A percentile compares a stretch with the other conserved stretches of the same genome.
Evolutionary conservation across 2,797 vertebrate species (phyloP).

Genomic region (Caiman crocodilus): DNA sequence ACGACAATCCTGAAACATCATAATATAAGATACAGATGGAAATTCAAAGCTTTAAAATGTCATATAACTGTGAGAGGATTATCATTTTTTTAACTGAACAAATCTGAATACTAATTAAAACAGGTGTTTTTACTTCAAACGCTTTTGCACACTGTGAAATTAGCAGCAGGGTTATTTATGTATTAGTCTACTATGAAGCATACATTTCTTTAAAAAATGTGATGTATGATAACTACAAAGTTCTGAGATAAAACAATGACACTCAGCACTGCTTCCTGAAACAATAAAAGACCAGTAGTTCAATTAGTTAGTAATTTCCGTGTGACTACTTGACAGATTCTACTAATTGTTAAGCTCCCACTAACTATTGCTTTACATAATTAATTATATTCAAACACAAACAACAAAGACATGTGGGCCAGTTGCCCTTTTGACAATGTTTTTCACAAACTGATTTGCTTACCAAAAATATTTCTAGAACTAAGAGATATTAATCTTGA

Average conservation of each 20-base stretch:
- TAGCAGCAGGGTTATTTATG: constrained; percentile 78
- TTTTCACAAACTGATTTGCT: constrained; percentile 79
- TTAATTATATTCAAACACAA: constrained; percentile 91
- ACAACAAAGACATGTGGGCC: constrained; percentile 89
- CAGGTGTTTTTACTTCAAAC: constrained; percentile 84
- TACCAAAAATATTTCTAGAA: constrained; percentile 80
- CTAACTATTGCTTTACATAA: constrained; percentile 94
- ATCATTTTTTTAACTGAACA: constrained; percentile 77
- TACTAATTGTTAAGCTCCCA: constrained; percentile 95
- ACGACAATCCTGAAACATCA: constrained; percentile 83
- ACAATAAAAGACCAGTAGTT: constrained; percentile 93
- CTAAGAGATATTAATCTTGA: constrained; percentile 77
- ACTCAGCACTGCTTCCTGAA: constrained; percentile 83
- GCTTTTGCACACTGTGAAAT: constrained; percentile 74
- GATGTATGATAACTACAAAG: constrained; percentile 69
- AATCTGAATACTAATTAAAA: constrained; percentile 85
- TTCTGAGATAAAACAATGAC: constrained; percentile 77
- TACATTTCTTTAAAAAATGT: constrained; percentile 57
- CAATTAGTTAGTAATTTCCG: constrained; percentile 95
- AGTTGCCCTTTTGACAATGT: constrained; percentile 86
- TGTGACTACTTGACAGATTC: constrained; percentile 93
- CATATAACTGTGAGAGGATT: constrained; percentile 80
- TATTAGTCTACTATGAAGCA: constrained; percentile 78
- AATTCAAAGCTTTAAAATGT: constrained; percentile 85
- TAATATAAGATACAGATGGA: constrained; percentile 85